Evolutionary conservation across 1,140 invertebrate genomes (phyloP), one percentile per base, ranked within the genome.

Genomic region (Trichomalopsis sarcophagae): DNA sequence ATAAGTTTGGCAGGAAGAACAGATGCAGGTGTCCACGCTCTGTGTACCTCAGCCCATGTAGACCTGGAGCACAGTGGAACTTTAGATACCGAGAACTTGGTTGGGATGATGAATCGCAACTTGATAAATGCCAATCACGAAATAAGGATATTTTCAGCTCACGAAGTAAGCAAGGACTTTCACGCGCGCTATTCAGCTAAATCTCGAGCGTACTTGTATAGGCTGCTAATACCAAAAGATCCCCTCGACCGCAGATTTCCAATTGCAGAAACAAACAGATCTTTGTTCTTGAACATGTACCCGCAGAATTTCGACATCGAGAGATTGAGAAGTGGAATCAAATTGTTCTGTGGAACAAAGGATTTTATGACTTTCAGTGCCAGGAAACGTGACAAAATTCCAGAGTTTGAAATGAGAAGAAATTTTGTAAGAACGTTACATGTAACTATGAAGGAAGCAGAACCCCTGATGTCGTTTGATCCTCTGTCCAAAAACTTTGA

Each of bases 11-110:
- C 85, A 89, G 91, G 86, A 88, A 96, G 96, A 88, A 97, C 96
- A 91, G 96, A 97, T 94, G 91, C 94, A 13, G 96, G 96, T 82
- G 96, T 97, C 7, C 96, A 96, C 92, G 96, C 95, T 2, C 88
- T 96, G 17, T 93, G 94, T 87, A 91, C 94, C 21, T 94, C 94
- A n/a, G 94, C 94, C 47, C 96, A 96, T 87, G 93, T 96, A 84
- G 95, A 96, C 85, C 85, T 97, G 83, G 87, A 93, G 92, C 76
- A 21, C 1, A 27, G 11, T 36, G 23, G 3, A 9, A 89, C 94
- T n/a, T 95, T 94, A 87, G 89, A 95, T 77, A 89, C 94, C 0
- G 36, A 87, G 1, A 68, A 76, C 3, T 86, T 96, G 68, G 92
- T 93, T 7, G 88, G 87, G 66, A 86, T 89, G 55, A 87, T 96